These are phyloP conservation scores for Lepidurus apus DNA, from an alignment of 1,140 invertebrate species.

Conservation along the genomic window DNA sequence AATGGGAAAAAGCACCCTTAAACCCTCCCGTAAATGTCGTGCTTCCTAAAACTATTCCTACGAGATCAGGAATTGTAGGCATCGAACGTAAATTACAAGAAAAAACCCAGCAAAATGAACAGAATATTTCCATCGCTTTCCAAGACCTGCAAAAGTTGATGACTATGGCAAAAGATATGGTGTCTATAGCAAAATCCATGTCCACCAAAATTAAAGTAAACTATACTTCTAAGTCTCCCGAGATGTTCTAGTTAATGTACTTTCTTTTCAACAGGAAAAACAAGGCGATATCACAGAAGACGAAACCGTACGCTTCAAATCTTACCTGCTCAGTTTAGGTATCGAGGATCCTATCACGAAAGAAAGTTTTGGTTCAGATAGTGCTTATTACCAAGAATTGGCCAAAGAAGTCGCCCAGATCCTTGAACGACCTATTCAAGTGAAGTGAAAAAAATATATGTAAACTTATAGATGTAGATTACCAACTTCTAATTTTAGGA, in stretches of 20 bases:
- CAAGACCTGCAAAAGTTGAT: constrained; percentile 92
- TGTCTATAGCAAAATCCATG: constrained; percentile 82
- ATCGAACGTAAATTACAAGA: constrained; percentile 89
- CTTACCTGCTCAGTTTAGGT: constrained; percentile 90
- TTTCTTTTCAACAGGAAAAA: constrained; percentile 62
- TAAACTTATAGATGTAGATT: constrained; percentile 25
- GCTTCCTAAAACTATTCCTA: constrained; percentile 13
- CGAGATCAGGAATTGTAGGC: constrained; percentile 86
- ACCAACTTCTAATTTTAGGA: constrained; percentile 54
- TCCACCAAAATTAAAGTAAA: constrained; percentile 81
- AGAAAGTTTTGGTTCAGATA: constrained; percentile 77
- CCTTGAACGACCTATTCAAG: constrained; percentile 72
- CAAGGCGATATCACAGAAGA: constrained; percentile 95
- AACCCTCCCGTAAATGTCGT: not conserved
- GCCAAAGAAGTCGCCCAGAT: constrained; percentile 79
- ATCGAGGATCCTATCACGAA: constrained; percentile 95
- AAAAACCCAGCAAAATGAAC: constrained; percentile 81
- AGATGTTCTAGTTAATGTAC: not conserved
- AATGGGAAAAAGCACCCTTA: constrained; percentile 46
- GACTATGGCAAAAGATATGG: constrained; percentile 96
- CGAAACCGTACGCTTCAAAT: constrained; percentile 93
- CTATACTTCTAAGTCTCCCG: not conserved
- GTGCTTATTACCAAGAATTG: constrained; percentile 79
- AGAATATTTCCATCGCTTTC: constrained; percentile 87
- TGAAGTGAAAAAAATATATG: constrained; percentile 43